Evolutionary conservation across 2,113 vertebrate species (phyloP).

Genomic region (Montifringilla adamsi): DNA sequence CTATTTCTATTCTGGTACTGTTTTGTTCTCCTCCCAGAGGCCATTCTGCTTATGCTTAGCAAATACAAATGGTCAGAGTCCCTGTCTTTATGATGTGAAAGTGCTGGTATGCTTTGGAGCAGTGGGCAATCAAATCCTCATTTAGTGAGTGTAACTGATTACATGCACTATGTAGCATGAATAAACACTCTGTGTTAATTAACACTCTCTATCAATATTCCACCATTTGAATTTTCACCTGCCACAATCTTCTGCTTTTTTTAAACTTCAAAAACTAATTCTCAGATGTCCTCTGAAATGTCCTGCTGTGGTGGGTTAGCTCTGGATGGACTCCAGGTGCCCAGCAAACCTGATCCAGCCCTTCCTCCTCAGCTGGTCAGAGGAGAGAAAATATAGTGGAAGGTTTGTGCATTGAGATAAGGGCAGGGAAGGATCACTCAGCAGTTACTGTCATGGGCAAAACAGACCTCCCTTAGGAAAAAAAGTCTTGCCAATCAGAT

Average conservation of each 20-base stretch:
- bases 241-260: neutral
- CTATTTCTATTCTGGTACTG: neutral
- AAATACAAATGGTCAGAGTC: neutral
- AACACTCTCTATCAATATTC: neutral
- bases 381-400: neutral
- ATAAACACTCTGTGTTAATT: neutral
- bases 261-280: neutral
- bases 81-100: neutral
- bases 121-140: neutral
- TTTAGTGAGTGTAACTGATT: neutral
- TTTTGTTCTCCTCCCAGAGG: neutral
- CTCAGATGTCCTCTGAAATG: neutral
- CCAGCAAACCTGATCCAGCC: neutral
- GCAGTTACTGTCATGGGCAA: neutral
- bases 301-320: neutral
- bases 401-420: fast-evolving
- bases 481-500: neutral
- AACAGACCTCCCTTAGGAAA: neutral
- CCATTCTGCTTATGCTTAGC: neutral
- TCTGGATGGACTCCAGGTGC: neutral
- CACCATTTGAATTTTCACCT: neutral
- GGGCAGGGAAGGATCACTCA: neutral
- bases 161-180: neutral
- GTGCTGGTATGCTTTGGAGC: neutral
- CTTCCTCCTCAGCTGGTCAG: neutral